Evolutionary conservation across 1,140 invertebrate species (phyloP).

Genomic region (Orussus abietinus): DNA sequence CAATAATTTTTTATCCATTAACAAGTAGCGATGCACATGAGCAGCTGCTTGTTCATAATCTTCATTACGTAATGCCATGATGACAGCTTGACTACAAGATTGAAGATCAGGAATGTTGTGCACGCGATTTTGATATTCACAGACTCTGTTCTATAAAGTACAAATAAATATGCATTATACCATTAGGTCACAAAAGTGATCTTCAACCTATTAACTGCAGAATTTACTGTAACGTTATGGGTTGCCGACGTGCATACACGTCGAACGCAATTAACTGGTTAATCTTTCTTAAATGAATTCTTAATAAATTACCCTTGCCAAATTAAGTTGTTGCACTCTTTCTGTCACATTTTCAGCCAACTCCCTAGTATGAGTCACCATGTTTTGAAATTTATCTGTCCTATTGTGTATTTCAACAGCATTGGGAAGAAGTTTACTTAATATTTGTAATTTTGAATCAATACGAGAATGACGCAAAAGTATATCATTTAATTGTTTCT

Average conservation of each 20-base stretch:
- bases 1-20: slow-evolving; percentile 89
- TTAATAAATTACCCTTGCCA: slow-evolving; percentile 73
- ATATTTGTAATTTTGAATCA: slow-evolving; percentile 64
- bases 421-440: slow-evolving; percentile 65
- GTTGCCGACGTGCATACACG: no score
- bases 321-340: slow-evolving; percentile 92
- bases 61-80: slow-evolving; percentile 86
- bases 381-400: slow-evolving; percentile 71
- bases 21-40: slow-evolving; percentile 91
- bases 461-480: slow-evolving; percentile 60
- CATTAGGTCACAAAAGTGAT: slow-evolving; percentile 11
- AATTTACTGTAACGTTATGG: slow-evolving; percentile 1
- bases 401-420: slow-evolving; percentile 67
- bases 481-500: slow-evolving; percentile 59
- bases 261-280: neutral
- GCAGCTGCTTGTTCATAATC: slow-evolving; percentile 91
- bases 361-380: slow-evolving; percentile 82
- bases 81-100: slow-evolving; percentile 92
- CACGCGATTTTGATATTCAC: slow-evolving; percentile 90
- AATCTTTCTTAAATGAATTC: slow-evolving; percentile 2
- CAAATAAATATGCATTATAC: slow-evolving; percentile 12
- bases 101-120: slow-evolving; percentile 95
- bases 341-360: slow-evolving; percentile 92
- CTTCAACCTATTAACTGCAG: slow-evolving; percentile 6
- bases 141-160: slow-evolving; percentile 75